Base-by-base conservation (phyloP, 2,113 vertebrate species). In the Potamarius usumacintae region DNA sequence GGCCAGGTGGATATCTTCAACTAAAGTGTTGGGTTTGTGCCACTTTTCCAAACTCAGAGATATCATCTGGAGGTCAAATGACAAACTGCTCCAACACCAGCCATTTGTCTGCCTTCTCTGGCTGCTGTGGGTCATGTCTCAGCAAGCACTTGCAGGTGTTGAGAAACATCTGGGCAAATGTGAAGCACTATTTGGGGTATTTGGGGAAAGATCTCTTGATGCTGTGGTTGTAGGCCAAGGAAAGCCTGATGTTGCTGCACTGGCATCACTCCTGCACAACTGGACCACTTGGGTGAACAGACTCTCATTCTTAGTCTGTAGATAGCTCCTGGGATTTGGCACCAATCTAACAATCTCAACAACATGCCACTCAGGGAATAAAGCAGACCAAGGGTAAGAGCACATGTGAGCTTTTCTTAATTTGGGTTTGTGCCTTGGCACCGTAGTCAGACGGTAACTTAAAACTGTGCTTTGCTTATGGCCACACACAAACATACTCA, bases 331-430 rank as follows among this genome's bases (percentile, higher is more conserved):
- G n/a, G 52, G 14, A 17, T 76, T 76, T 76, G 74, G 74, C 48
- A 77, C 22, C 22, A 77, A 12, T n/a, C 48, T 77, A 52, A 77
- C 72, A 76, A 52, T 77, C 48, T 52, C 48, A 77, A n/a, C 22
- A 53, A 5, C 22, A 76, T 50, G 72, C 42, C 72, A 52, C 48
- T 77, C 20, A 77, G 48, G 53, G 20, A 25, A 77, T n/a, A 77
- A 77, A 77, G 48, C 48, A 77, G 74, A 77, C 48, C 48, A 77
- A 53, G 48, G 22, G 48, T 53, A n/a, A 52, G 48, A 14, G 74
- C 48, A 77, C 22, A 52, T n/a, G 48, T 53, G 11, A 77, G 53
- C n/a, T 80, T 80, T 80, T 80, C 53, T 58, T 58, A 57, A 80
- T 58, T 57, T 80, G n/a, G 77, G 15, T 80, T 27, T 14, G 6